Evolutionary conservation across 2,888 invertebrate species (phyloP), one percentile per base, ranked within the genome.

Genomic region (Mongoloraphidia duomilia): DNA sequence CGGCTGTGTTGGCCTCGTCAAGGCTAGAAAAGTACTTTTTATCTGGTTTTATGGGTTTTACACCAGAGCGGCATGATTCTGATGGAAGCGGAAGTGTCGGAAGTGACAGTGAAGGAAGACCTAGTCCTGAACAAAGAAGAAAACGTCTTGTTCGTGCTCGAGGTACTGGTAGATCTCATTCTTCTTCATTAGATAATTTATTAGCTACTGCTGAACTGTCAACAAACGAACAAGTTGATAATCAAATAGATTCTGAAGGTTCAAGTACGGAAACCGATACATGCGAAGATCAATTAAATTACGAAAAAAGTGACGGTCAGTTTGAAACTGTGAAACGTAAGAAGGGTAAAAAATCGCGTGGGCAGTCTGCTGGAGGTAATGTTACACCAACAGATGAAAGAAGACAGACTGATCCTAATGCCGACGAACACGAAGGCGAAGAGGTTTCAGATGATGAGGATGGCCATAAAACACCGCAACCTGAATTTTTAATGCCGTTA

Each of bases 11-110:
- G 53, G 88, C 88, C 51, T 87, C 89, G 0, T 88, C 88, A 1
- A 76, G 91, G 12, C 67, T 92, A 53, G 91, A 92, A 65, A 90
- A 90, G 65, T 93, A 93, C 68, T 93, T 92, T 65, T 69, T 90
- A 1, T 84, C 84, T 0, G 88, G 86, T 36, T 87, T 89, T 60
- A 83, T 88, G 76, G 87, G 87, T 2, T 86, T 87, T 58, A 82
- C 79, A 56, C 79, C 80, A 44, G 84, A 84, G 58, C 74, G 84
- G 51, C 75, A 84, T 37, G 85, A 87, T 60, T 83, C 85, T 0
- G 86, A 87, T 58, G 90, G 88, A 2, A 84, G 84, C 34, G 85
- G 85, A 2, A 89, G 89, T 60, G 91, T 91, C 0, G 91, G 91
- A 8, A 90, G 90, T 67, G 90, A 91, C 60, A 89, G 89, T 61